phyloP scores from a whole-genome alignment of 2,797 vertebrate genomes.

The Argya squamiceps region DNA sequence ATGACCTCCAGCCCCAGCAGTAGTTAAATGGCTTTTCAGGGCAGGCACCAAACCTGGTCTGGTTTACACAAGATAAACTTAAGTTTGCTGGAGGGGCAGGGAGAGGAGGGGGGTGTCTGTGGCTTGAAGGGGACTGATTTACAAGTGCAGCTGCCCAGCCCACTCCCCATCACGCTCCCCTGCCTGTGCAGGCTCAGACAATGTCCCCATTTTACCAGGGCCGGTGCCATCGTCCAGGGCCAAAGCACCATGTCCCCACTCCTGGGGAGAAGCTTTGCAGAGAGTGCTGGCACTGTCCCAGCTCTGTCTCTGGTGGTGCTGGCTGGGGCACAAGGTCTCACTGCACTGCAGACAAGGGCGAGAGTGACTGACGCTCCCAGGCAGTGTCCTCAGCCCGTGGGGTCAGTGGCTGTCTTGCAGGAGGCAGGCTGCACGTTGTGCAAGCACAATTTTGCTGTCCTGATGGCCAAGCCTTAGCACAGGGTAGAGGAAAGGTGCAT shows the following conservation, averaged over 20 bases:
- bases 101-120: background rate
- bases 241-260: background rate
- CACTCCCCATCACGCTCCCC: accelerated
- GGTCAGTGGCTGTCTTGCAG: background rate
- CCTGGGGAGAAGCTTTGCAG: background rate
- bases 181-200: background rate
- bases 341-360: background rate
- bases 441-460: background rate
- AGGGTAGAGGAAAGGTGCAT: background rate
- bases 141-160: background rate
- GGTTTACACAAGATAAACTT: conserved; percentile 5
- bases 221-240: accelerated
- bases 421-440: background rate
- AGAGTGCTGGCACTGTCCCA: background rate
- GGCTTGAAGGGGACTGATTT: background rate
- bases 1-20: conserved; percentile 45
- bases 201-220: background rate
- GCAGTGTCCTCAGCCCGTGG: accelerated
- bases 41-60: background rate
- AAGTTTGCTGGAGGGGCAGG: background rate
- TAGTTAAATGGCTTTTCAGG: conserved; percentile 45
- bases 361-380: accelerated
- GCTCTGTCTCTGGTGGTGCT: background rate
- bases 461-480: background rate
- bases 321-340: background rate